A percentile compares a stretch with the other conserved stretches of the same genome.
Evolutionary conservation across 2,888 invertebrate genomes (phyloP).

Genomic region (Pseudococcus longispinus): DNA sequence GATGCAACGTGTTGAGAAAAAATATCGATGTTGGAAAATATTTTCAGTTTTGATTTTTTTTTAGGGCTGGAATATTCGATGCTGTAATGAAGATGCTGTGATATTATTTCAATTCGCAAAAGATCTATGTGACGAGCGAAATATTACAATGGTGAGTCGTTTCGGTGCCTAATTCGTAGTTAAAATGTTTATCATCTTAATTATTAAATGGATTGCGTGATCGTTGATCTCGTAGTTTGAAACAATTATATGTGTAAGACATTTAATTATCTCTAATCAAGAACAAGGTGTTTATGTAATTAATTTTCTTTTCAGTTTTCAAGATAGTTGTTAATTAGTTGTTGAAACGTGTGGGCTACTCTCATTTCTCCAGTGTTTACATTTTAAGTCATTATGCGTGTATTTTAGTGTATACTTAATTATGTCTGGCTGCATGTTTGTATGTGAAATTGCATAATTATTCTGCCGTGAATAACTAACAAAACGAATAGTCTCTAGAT

Average conservation of each 20-base stretch:
- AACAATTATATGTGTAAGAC: not conserved
- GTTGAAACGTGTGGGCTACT: not conserved
- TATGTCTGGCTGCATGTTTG: not conserved
- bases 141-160: not conserved
- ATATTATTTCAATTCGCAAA: not conserved
- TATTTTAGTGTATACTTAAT: not conserved
- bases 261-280: not conserved
- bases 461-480: constrained; percentile 2
- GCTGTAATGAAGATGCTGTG: not conserved
- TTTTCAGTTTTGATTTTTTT: not conserved
- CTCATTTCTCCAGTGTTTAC: not conserved
- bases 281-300: not conserved
- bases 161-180: not conserved
- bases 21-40: not conserved
- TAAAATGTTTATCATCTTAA: not conserved
- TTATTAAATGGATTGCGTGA: not conserved
- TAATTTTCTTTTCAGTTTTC: not conserved
- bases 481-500: not conserved
- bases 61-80: not conserved
- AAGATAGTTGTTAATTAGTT: not conserved
- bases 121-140: not conserved
- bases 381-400: not conserved
- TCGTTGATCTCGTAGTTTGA: not conserved
- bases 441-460: constrained; percentile 26
- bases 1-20: not conserved